These are phyloP conservation scores for Zygogramma bicolorata DNA, from an alignment of 2,888 invertebrate genomes.

Conservation along the genomic window DNA sequence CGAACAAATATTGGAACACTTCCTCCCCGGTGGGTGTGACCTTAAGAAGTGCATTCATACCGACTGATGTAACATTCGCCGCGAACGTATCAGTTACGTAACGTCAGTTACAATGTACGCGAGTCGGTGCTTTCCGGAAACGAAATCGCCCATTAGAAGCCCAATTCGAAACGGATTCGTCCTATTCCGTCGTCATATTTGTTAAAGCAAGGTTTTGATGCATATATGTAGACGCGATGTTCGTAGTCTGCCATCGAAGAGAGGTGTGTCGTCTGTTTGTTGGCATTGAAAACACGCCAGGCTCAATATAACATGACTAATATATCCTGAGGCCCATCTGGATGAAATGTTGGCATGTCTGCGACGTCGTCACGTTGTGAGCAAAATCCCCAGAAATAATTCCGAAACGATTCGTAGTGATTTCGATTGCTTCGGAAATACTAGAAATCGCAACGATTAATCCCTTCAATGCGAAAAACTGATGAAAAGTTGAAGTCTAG, in stretches of 20 bases:
- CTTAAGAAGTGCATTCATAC: slow-evolving; percentile 8
- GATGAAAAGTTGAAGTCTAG: too few relatives aligned
- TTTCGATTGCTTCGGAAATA: too few relatives aligned
- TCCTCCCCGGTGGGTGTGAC: background rate
- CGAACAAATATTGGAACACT: background rate
- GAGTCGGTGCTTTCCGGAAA: slow-evolving; percentile 20
- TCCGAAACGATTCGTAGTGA: background rate
- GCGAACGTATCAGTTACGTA: slow-evolving; percentile 11
- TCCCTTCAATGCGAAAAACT: too few relatives aligned
- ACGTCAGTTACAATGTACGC: background rate
- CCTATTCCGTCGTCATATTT: slow-evolving; percentile 25
- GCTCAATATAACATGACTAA: slow-evolving; percentile 66
- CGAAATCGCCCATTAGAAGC: slow-evolving; percentile 24
- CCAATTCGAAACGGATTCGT: slow-evolving; percentile 18
- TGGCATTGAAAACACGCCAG: slow-evolving; percentile 66
- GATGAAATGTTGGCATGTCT: slow-evolving; percentile 49
- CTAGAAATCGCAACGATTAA: too few relatives aligned
- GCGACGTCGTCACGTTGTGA: slow-evolving; percentile 30
- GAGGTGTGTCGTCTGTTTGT: slow-evolving; percentile 58
- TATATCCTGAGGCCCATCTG: slow-evolving; percentile 65
- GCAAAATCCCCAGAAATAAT: background rate
- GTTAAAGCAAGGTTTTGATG: slow-evolving; percentile 13
- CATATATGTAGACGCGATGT: slow-evolving; percentile 34
- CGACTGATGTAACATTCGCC: slow-evolving; percentile 5
- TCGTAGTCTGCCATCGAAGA: slow-evolving; percentile 43